A percentile compares a stretch with the other conserved stretches of the same genome.
These are phyloP conservation scores for Euphysa ruthae DNA, from an alignment of 30 jellyfish, hydroid and myxozoan species.

Conservation along the genomic window DNA sequence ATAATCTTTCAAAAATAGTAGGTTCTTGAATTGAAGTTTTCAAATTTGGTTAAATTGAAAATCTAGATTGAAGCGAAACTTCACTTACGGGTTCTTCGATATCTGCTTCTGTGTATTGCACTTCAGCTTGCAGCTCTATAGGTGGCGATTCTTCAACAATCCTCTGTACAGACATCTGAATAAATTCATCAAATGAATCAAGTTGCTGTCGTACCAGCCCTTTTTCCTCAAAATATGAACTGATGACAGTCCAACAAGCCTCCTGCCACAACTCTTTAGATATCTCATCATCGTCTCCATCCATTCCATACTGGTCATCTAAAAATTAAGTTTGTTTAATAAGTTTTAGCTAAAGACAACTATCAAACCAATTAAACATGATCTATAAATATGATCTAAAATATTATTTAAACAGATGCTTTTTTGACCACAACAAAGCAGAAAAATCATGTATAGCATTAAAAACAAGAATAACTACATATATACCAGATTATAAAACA, in stretches of 20 bases:
- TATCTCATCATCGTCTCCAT: slow-evolving; percentile 82
- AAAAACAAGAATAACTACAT: no score
- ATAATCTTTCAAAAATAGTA: no score
- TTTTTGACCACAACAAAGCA: no score
- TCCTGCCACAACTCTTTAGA: slow-evolving; percentile 98
- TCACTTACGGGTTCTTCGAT: slow-evolving; percentile 96
- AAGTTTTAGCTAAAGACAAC: background rate
- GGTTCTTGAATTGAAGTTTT: no score
- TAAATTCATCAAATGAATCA: slow-evolving; percentile 98
- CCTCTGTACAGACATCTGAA: slow-evolving; percentile 96
- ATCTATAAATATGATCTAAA: no score
- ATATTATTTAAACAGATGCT: no score
- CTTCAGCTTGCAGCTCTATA: slow-evolving; percentile 93
- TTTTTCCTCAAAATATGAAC: slow-evolving; percentile 96
- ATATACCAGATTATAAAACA: no score
- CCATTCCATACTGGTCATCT: slow-evolving; percentile 27
- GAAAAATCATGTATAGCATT: no score
- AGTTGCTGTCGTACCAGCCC: slow-evolving; percentile 99
- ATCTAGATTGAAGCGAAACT: no score
- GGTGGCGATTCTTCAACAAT: slow-evolving; percentile 99
- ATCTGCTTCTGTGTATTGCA: slow-evolving; percentile 88
- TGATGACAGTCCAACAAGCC: slow-evolving; percentile 99
- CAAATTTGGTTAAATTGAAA: no score
- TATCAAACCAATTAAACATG: background rate
- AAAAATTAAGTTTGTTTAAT: background rate